A percentile compares a stretch with the other conserved stretches of the same genome.
These are phyloP conservation scores for Pontoporia blainvillei DNA, from an alignment of 2,113 vertebrate species.

Conservation along the genomic window DNA sequence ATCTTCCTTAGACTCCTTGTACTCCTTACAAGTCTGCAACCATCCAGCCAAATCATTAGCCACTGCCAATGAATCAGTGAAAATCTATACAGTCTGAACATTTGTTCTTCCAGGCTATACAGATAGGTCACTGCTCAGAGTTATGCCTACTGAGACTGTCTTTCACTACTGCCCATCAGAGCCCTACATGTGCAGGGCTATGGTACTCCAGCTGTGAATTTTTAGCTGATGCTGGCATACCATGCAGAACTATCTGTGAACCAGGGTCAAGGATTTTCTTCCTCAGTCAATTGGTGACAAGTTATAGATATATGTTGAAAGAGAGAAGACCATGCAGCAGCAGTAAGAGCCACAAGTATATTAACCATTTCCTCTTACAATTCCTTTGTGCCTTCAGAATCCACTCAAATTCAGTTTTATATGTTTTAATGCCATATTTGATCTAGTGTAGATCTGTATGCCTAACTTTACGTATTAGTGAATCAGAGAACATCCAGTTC, in stretches of 20 bases:
- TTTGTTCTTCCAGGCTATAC: background rate
- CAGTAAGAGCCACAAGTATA: background rate
- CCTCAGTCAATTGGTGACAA: background rate
- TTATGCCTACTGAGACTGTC: background rate
- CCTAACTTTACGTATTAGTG: background rate
- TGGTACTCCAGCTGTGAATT: background rate
- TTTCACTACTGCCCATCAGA: background rate
- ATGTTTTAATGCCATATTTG: background rate
- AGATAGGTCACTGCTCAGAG: background rate
- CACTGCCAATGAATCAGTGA: background rate
- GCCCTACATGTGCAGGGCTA: background rate
- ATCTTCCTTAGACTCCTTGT: background rate
- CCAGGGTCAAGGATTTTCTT: background rate
- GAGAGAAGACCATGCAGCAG: background rate
- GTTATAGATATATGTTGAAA: background rate
- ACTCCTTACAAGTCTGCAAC: background rate
- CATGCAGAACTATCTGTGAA: background rate
- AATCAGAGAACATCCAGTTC: background rate
- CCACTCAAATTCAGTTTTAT: background rate
- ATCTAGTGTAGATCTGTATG: background rate
- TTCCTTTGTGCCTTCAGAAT: background rate
- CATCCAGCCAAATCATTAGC: background rate
- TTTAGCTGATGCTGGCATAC: background rate
- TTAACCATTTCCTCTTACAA: background rate
- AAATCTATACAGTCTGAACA: background rate